These are phyloP conservation scores for Lontra canadensis DNA, from an alignment of 2,113 vertebrate species.

Conservation along the genomic window DNA sequence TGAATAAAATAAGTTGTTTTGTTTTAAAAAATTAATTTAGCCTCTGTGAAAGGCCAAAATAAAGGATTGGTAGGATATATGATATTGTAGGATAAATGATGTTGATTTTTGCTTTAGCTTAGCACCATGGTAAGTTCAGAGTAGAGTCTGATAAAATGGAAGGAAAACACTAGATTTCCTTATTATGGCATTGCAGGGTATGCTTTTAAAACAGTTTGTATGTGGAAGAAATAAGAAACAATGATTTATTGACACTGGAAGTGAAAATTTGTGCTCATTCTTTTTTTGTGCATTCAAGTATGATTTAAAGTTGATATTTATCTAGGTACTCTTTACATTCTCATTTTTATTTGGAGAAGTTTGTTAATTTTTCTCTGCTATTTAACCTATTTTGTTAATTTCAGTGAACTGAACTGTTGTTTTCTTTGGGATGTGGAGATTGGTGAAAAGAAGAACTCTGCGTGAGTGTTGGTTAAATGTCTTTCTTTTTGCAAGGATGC, in stretches of 20 bases:
- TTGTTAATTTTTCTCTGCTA: background rate
- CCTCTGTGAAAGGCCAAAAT: background rate
- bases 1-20: background rate
- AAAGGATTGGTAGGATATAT: background rate
- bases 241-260: background rate
- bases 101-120: background rate
- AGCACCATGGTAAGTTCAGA: background rate
- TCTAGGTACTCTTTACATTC: background rate
- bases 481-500: background rate
- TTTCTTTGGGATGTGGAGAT: background rate
- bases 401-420: background rate
- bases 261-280: slow-evolving; percentile 23
- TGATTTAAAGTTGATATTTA: background rate
- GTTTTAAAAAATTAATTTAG: background rate
- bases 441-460: background rate
- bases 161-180: background rate
- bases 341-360: background rate
- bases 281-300: background rate
- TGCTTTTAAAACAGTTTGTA: slow-evolving; percentile 55
- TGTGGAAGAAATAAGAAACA: slow-evolving; percentile 1
- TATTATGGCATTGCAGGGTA: background rate
- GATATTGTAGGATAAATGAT: background rate
- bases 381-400: background rate
- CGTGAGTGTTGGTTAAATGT: background rate
- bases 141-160: background rate